Evolutionary conservation across 2,113 vertebrate species (phyloP).

Genomic region (Odontesthes bonariensis): DNA sequence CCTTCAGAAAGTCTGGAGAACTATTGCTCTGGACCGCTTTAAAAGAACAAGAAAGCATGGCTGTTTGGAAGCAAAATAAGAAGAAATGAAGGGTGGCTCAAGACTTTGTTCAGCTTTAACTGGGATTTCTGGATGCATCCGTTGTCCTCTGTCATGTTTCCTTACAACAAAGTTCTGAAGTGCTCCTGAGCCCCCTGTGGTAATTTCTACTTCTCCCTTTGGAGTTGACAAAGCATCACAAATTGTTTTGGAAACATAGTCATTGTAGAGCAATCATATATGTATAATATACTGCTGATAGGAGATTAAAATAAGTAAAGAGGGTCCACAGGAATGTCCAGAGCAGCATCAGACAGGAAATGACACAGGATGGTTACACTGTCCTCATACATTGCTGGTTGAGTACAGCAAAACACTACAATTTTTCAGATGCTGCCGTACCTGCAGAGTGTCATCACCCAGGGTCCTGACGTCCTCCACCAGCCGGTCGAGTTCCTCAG

Average conservation of each 20-base stretch:
- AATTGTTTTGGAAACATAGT: no score
- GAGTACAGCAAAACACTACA: background rate
- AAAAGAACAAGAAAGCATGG: no score
- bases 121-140: no score
- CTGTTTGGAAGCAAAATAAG: no score
- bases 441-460: slow-evolving; percentile 79
- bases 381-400: background rate
- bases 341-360: background rate
- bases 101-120: no score
- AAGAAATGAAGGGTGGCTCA: no score
- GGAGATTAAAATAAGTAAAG: background rate
- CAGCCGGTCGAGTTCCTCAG: slow-evolving; percentile 81
- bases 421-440: slow-evolving; percentile 26
- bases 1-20: background rate
- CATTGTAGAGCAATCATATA: background rate
- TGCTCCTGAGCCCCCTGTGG: no score
- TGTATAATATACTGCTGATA: background rate
- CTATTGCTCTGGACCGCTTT: background rate
- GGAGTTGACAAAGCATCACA: no score
- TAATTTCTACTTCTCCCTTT: no score
- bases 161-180: no score
- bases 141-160: no score
- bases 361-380: background rate
- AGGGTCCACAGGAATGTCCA: background rate
- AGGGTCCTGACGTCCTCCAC: slow-evolving; percentile 80